These are phyloP conservation scores for Propithecus deckenii DNA, from an alignment of 2,797 vertebrate species.

Conservation along the genomic window DNA sequence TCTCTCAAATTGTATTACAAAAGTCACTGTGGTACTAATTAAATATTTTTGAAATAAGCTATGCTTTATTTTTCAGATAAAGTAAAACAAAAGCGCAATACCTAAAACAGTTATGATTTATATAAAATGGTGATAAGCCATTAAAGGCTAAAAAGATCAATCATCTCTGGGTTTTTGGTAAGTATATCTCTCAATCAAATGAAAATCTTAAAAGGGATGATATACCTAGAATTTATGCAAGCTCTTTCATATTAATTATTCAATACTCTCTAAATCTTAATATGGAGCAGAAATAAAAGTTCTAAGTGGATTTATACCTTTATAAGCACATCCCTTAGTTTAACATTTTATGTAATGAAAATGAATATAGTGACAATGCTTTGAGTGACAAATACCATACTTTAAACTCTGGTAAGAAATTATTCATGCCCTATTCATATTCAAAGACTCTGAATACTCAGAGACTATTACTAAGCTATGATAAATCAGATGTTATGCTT, in stretches of 20 bases:
- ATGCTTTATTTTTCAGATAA: background rate
- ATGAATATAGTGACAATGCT: background rate
- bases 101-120: background rate
- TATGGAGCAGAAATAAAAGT: background rate
- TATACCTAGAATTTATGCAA: background rate
- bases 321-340: background rate
- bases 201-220: background rate
- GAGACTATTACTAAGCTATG: background rate
- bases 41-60: background rate
- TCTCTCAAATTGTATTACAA: background rate
- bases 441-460: background rate
- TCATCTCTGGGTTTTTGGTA: background rate
- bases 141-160: background rate
- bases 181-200: background rate
- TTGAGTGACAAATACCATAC: background rate
- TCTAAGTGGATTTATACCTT: background rate
- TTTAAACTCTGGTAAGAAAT: background rate
- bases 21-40: background rate
- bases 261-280: background rate
- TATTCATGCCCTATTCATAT: background rate
- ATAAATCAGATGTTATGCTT: background rate
- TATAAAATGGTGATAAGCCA: background rate
- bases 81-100: background rate
- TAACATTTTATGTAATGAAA: background rate
- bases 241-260: background rate